Base-by-base conservation (phyloP, 2,797 vertebrate genomes). In the Characodon lateralis region DNA sequence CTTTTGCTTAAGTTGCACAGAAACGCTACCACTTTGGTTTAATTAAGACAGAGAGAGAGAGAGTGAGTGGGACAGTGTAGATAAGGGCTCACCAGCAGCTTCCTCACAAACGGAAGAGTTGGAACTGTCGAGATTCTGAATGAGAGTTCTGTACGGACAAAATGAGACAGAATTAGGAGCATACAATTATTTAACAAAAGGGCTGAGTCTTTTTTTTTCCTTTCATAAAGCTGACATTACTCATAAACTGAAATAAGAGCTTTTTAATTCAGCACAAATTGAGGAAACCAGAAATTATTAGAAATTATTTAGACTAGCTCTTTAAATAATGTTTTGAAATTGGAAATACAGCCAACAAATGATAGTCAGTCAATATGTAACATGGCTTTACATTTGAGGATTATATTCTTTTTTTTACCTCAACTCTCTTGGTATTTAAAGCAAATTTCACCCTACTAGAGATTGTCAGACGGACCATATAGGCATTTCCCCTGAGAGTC, bases 81-180 rank as follows among this genome's bases (percentile, higher is more conserved):
- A 91, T 89, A 87, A 88, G 51, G 78, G 74, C 93, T 92, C 87
- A 97, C 96, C 96, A 85, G 92, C 89, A 79, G 89, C 92, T 61
- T 94, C 89, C 72, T 88, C 94, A 59, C 96, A 97, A 72, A 95
- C 85, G 0, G 95, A 94, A 2, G 95, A 94, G 78, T 95, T 96
- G 0, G 94, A 95, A 7, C 94, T 80, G 85, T 96, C 95, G 82
- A 97, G 93, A 85, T 91, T 95, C 89, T 97, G 96, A 87, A 94
- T 76, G 53, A 96, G 88, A 2, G 80, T 48, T 76, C 95, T 96
- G 91, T 86, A 74, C 83, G 78, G 76, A 77, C 77, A 86, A 87
- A 55, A 35, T 20, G 55, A 80, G 56, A 83, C 74, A 83, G 14
- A 81, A 86, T 83, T 78, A 83, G 77, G 66, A 20, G 41, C 31